These are phyloP conservation scores for Pseudolaguvia tuberculata DNA, from an alignment of 2,113 vertebrate species.

Conservation along the genomic window DNA sequence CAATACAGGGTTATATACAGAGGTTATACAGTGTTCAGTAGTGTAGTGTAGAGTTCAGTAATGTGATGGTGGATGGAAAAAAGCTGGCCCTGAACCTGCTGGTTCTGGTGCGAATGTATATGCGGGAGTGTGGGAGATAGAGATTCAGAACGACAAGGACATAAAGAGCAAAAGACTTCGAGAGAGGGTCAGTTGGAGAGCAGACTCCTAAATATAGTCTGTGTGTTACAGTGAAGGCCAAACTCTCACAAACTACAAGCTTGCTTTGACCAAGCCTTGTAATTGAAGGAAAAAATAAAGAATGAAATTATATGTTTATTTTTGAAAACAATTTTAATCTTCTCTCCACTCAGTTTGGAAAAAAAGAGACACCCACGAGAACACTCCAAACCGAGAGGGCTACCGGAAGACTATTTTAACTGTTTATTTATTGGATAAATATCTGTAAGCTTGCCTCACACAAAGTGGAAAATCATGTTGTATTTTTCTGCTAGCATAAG, in stretches of 20 bases:
- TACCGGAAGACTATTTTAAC: conserved; percentile 54
- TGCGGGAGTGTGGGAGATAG: conserved; percentile 25
- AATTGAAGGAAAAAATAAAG: conserved; percentile 79
- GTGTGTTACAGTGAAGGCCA: conserved; percentile 76
- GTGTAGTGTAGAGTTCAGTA: too few species aligned
- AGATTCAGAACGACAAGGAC: conserved; percentile 30
- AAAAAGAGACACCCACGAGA: conserved; percentile 70
- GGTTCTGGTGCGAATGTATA: too few species aligned
- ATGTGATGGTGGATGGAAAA: too few species aligned
- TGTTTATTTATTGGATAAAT: conserved; percentile 52
- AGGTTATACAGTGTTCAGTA: too few species aligned
- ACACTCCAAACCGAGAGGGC: conserved; percentile 61
- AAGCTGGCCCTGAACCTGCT: too few species aligned
- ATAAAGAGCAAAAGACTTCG: conserved; percentile 59
- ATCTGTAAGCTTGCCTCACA: conserved; percentile 41
- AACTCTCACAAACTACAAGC: conserved; percentile 74
- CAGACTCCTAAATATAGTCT: conserved; percentile 77
- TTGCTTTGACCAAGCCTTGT: conserved; percentile 75
- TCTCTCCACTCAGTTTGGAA: conserved; percentile 71
- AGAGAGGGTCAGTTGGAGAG: conserved; percentile 71
- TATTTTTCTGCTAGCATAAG: neutral
- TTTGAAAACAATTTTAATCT: conserved; percentile 82
- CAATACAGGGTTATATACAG: too few species aligned
- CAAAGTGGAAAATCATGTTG: conserved; percentile 25
- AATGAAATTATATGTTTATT: conserved; percentile 83